phyloP scores from a whole-genome alignment of 2,888 invertebrate genomes.

The Trypoxylon attenuatum region DNA sequence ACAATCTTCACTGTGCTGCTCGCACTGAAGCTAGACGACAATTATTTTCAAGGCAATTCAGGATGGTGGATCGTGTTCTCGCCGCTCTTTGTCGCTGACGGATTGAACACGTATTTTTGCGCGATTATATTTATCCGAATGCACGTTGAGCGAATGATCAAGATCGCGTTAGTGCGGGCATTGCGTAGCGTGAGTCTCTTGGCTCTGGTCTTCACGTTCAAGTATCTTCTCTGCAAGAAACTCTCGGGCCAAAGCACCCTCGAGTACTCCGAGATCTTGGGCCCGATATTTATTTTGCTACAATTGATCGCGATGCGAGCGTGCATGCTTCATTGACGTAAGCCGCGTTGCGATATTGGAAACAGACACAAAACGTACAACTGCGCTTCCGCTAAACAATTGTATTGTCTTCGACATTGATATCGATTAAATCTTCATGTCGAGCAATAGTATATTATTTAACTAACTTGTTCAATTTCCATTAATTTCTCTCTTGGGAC shows the following conservation, averaged over 20 bases:
- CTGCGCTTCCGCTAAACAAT: too few relatives aligned
- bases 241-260: constrained; percentile 87
- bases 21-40: constrained; percentile 85
- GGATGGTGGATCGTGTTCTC: constrained; percentile 95
- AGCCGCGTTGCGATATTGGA: too few relatives aligned
- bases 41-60: constrained; percentile 69
- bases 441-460: too few relatives aligned
- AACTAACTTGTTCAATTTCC: too few relatives aligned
- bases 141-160: constrained; percentile 87
- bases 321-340: constrained; percentile 87
- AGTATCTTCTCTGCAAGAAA: constrained; percentile 92
- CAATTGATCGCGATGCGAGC: constrained; percentile 94
- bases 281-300: constrained; percentile 91
- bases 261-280: constrained; percentile 94
- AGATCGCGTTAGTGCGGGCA: constrained; percentile 86
- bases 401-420: too few relatives aligned
- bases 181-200: constrained; percentile 90
- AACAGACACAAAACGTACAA: too few relatives aligned
- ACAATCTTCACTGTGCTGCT: constrained; percentile 89
- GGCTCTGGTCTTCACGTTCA: constrained; percentile 90
- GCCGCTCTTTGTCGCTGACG: constrained; percentile 94
- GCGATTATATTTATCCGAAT: constrained; percentile 95
- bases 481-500: too few relatives aligned
- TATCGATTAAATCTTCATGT: too few relatives aligned
- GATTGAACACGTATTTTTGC: constrained; percentile 95